phyloP scores from a whole-genome alignment of 2,888 invertebrate genomes.

The Lasioglossum oenotherae region DNA sequence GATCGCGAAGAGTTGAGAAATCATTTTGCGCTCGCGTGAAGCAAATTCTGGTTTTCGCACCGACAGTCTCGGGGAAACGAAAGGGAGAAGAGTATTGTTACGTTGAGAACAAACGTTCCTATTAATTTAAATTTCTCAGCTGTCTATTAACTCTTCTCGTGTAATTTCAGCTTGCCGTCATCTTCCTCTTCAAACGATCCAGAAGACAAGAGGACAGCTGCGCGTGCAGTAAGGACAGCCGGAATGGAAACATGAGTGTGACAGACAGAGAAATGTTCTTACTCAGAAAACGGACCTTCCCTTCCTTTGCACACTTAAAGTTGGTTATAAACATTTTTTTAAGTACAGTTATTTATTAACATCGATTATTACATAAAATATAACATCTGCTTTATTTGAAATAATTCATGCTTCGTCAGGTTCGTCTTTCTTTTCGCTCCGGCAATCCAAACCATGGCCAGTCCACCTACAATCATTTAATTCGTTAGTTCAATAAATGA shows the following conservation, averaged over 20 bases:
- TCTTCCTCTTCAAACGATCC: not conserved
- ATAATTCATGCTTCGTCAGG: not conserved
- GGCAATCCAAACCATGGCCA: not conserved
- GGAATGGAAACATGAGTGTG: not conserved
- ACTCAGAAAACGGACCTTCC: not conserved
- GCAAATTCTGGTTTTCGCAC: not conserved
- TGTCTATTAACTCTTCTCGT: constrained; percentile 2
- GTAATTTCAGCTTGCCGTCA: constrained; percentile 3
- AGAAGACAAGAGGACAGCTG: not conserved
- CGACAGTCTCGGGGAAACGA: not conserved
- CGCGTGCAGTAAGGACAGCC: not conserved
- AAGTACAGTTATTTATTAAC: not conserved
- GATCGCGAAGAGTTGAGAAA: not conserved
- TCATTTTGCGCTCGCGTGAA: not conserved
- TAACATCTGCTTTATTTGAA: not conserved
- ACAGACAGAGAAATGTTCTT: not conserved
- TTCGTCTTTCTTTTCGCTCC: not conserved
- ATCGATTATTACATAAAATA: not conserved
- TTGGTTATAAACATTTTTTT: not conserved
- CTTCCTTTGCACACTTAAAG: not conserved
- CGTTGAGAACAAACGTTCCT: not conserved
- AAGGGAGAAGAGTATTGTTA: not conserved
- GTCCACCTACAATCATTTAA: not conserved
- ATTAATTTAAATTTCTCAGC: not conserved
- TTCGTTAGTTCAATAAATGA: constrained; percentile 1